Percentiles rank a stretch among this genome's conserved stretches.
Evolutionary conservation across 92 coral and sea anemone genomes (phyloP).

Genomic region (Isaurus tuberculatus): DNA sequence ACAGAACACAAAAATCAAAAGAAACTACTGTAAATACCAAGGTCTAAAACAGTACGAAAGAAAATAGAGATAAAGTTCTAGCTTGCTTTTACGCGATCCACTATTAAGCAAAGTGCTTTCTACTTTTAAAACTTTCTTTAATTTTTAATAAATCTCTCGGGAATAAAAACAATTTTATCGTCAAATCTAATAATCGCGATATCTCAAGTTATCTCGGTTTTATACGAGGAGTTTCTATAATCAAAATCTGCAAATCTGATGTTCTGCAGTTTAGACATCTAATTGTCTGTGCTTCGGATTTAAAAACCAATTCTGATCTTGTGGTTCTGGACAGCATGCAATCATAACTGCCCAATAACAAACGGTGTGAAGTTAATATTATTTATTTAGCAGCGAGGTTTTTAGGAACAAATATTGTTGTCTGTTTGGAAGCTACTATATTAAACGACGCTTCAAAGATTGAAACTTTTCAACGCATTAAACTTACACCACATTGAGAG

Average conservation of each 20-base stretch:
- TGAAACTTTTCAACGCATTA: no score
- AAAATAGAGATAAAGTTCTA: not conserved
- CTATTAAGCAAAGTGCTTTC: not conserved
- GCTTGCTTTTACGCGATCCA: not conserved
- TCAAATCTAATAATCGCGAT: not conserved
- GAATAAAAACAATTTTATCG: not conserved
- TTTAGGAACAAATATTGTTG: not conserved
- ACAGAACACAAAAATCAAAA: not conserved
- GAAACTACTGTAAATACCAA: not conserved
- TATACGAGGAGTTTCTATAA: no score
- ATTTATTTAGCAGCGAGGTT: not conserved
- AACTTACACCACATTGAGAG: no score
- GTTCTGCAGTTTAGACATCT: not conserved
- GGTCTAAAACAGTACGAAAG: not conserved
- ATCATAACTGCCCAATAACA: not conserved
- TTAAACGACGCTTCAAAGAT: no score
- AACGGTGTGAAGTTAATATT: not conserved
- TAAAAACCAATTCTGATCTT: constrained; percentile 28
- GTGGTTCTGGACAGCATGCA: not conserved
- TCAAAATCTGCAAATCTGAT: not conserved
- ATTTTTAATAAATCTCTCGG: not conserved
- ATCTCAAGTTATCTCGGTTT: no score
- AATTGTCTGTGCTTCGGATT: not conserved
- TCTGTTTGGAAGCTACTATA: not conserved
- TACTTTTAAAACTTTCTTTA: not conserved